Conservation (phyloP, 2,113 vertebrate genomes). For the Hippocampus zosterae region DNA sequence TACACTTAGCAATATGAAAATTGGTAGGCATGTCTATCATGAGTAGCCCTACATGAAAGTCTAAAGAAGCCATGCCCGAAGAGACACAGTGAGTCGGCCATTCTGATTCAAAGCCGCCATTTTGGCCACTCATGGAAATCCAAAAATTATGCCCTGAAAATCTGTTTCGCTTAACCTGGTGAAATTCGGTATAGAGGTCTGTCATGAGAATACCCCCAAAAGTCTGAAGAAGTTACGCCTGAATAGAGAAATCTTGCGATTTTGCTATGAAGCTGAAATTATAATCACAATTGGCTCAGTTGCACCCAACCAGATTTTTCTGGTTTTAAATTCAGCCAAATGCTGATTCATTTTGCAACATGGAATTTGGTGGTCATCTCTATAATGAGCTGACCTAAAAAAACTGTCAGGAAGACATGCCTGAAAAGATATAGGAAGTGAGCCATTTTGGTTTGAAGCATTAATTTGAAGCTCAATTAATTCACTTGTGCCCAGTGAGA, state of each 20-base stretch:
- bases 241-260: background rate
- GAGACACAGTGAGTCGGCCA: background rate
- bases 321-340: background rate
- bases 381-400: background rate
- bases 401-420: background rate
- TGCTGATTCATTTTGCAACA: background rate
- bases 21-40: background rate
- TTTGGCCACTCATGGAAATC: too few species aligned
- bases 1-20: background rate
- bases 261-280: background rate
- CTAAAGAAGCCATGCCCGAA: background rate
- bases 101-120: background rate
- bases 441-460: background rate
- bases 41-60: background rate
- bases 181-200: too few species aligned
- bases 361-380: background rate
- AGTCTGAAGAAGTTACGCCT: too few species aligned
- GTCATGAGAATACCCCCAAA: too few species aligned
- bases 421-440: background rate
- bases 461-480: too few species aligned
- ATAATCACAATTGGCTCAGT: too few species aligned
- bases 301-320: background rate
- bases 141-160: too few species aligned
- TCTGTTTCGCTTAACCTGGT: too few species aligned
- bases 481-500: too few species aligned